Base-by-base conservation (phyloP, 2,888 invertebrate genomes). In the Drosophila anceps region DNA sequence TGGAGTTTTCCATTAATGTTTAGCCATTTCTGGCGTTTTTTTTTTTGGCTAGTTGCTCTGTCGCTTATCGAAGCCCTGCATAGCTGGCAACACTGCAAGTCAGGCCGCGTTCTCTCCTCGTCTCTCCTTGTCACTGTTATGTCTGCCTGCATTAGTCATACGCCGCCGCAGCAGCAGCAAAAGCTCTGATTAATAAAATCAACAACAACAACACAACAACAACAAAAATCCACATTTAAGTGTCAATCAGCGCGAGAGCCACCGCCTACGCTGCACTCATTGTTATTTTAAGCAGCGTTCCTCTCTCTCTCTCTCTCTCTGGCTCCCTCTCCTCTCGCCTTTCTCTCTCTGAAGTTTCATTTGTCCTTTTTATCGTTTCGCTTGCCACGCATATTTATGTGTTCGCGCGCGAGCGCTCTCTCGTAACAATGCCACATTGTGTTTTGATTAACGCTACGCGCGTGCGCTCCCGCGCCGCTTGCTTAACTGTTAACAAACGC, bases 281-380 rank as follows among this genome's bases (percentile, higher is more conserved):
- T 79, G 75, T 74, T 39, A 79, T 54, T 55, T 50, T 18, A 50
- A 50, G 29, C 48, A 18, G 29, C n/a, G 7, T 50, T 20, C 15
- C 35, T 15, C 33, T 33, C 20, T 1, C 29, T 10, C 51, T 53
- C 20, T 6, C n/a, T 4, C 24, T 18, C 24, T 43, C 9, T 39
- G 24, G 29, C 12, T 44, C 31, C 20, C 12, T 44, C 29, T 29
- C 8, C 41, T 10, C 15, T 4, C 12, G 12, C 5, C 20, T 55
- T 41, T 18, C 24, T 33, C 37, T 44, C 13, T 18, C 39, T 9
- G n/a, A 1, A 20, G 1, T 54, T 39, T 44, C 41, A 39, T 63
- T 71, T 80, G 76, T 78, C 77, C 81, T 80, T 78, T 68, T 68
- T 51, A 86, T 83, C 78, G 65, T 73, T 83, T 70, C 54, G 82